These are phyloP conservation scores for Neostethus bicornis DNA, from an alignment of 2,797 vertebrate species.

Conservation along the genomic window DNA sequence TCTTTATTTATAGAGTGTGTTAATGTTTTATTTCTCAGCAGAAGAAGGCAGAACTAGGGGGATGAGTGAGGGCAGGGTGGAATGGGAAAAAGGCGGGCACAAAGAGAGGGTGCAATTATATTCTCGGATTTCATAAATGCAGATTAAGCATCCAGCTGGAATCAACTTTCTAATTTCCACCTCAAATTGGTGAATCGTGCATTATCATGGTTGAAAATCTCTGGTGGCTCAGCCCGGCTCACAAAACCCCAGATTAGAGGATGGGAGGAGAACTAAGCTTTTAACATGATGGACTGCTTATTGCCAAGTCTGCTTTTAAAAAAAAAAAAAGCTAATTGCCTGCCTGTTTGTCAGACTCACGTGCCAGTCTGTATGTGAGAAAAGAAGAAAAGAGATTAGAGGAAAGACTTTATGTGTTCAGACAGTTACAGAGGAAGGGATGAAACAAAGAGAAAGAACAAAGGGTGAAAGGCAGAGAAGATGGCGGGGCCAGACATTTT, in stretches of 20 bases:
- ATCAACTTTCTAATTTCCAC: constrained; percentile 39
- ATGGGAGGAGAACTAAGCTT: constrained; percentile 38
- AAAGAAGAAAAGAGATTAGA: constrained; percentile 10
- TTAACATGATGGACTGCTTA: constrained; percentile 48
- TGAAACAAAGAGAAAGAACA: constrained; percentile 12
- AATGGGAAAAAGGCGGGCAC: constrained; percentile 3
- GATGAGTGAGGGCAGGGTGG: constrained; percentile 8
- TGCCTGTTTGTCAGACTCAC: constrained; percentile 42
- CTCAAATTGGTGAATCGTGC: constrained; percentile 38
- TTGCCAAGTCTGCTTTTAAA: constrained; percentile 31
- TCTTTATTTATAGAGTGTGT: constrained; percentile 65
- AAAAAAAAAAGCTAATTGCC: constrained; percentile 52
- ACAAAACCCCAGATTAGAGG: constrained; percentile 36
- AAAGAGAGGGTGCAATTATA: constrained; percentile 14
- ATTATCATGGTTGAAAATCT: constrained; percentile 45
- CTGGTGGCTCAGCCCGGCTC: constrained; percentile 24
- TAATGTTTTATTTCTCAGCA: constrained; percentile 68
- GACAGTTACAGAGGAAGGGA: not conserved
- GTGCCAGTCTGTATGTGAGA: constrained; percentile 27
- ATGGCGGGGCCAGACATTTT: constrained; percentile 27
- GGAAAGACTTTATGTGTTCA: not conserved
- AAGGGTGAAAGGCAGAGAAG: constrained; percentile 16
- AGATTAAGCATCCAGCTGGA: constrained; percentile 60
- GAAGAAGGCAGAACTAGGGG: constrained; percentile 36
- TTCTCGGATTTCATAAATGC: constrained; percentile 55